Evolutionary conservation across 1,140 invertebrate species (phyloP), one percentile per base, ranked within the genome.

Genomic region (Ceratina japonica): DNA sequence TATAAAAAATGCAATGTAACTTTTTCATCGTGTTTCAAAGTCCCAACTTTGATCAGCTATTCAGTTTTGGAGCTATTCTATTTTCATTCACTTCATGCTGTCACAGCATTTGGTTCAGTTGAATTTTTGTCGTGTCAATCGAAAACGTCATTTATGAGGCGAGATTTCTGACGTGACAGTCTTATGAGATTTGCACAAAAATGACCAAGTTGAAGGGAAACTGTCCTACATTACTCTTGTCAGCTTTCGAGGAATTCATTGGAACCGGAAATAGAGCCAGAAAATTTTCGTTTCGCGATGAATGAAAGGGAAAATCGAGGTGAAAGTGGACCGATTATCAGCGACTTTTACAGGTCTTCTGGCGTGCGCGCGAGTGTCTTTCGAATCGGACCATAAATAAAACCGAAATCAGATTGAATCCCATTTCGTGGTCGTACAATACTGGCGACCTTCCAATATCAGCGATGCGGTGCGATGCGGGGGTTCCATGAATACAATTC

Each of bases 401-500:
- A 83, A 58, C 70, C 63, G 68, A 84, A 81, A 86, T 86, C 76
- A 83, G 85, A 86, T 86, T 70, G 81, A 79, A 86, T 87, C 73
- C 51, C 82, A 82, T 87, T 79, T 63, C 79, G 70, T 44, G 79
- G 75, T 82, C 75, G 63, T 75, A 79, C 75, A 66, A 84, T 84
- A 86, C 80, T 87, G 85, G 85, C 85, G 73, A 65, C 66, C 82
- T 81, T 84, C 85, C 85, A 87, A 87, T 87, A 82, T 78, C 80
- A 69, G 63, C 70, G 64, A 75, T 31, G 37, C 15, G 52, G 37
- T 44, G 37, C 5, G 37, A 44, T 44, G 37, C 37, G 37, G 37
- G 37, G 61, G 52, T 66, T 80, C 73, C 73, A 59, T 58, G 59
- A 77, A 56, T 80, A 78, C 66, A 71, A 87, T 85, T 65, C 74